These are phyloP conservation scores for Myotis davidii DNA, from an alignment of 2,113 vertebrate genomes.

Conservation along the genomic window DNA sequence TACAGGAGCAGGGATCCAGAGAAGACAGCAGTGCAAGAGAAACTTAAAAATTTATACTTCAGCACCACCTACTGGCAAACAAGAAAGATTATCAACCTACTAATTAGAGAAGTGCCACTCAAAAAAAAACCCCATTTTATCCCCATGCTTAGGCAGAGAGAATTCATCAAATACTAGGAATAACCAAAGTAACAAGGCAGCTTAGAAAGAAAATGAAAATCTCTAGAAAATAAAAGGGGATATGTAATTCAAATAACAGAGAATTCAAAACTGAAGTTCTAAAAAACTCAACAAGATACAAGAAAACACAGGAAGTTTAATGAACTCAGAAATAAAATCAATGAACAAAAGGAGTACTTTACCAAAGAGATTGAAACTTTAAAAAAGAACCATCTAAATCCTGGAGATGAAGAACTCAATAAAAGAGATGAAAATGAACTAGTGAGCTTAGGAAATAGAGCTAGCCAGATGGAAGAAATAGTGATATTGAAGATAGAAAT, in stretches of 20 bases:
- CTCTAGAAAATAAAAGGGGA: not conserved
- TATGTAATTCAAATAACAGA: not conserved
- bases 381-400: not conserved
- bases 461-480: not conserved
- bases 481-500: not conserved
- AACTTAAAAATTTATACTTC: not conserved
- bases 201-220: not conserved
- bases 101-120: not conserved
- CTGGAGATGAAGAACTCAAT: not conserved
- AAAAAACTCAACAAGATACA: not conserved
- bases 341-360: not conserved
- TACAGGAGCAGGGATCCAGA: not conserved
- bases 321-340: not conserved
- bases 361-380: not conserved
- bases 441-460: not conserved
- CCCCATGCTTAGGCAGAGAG: not conserved
- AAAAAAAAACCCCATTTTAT: not conserved
- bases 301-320: not conserved
- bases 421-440: not conserved
- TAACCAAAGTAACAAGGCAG: not conserved
- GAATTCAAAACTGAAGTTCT: not conserved
- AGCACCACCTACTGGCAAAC: not conserved
- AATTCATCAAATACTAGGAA: not conserved
- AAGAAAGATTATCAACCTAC: not conserved
- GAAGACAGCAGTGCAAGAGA: not conserved